phyloP scores from a whole-genome alignment of 2,888 invertebrate species.

The Xestia sexstrigata region DNA sequence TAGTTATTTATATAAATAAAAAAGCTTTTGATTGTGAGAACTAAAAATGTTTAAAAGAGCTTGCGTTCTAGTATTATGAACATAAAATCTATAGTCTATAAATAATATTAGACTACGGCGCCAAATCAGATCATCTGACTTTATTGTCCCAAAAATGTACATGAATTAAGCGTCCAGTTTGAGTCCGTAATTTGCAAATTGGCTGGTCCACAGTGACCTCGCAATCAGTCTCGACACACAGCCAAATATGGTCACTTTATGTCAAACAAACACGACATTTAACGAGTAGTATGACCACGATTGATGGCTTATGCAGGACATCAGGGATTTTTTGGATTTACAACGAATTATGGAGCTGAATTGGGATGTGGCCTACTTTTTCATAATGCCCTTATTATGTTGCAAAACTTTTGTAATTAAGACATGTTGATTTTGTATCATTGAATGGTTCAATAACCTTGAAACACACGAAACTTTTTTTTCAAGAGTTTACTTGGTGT shows the following conservation, averaged over 20 bases:
- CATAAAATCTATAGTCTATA: not conserved
- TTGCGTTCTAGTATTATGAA: not conserved
- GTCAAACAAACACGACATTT: constrained; percentile 53
- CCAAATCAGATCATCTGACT: constrained; percentile 14
- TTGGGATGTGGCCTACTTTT: not conserved
- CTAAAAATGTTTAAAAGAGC: not conserved
- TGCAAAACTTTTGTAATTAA: not conserved
- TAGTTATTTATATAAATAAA: not conserved
- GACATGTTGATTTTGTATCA: not conserved
- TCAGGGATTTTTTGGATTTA: not conserved
- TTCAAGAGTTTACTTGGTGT: too few species aligned
- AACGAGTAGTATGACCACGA: constrained; percentile 39
- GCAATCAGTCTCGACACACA: constrained; percentile 63
- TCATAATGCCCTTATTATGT: not conserved
- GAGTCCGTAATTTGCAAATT: constrained; percentile 64
- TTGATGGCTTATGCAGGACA: not conserved
- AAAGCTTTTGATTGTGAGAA: not conserved
- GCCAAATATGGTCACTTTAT: constrained; percentile 61
- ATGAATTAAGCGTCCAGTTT: constrained; percentile 55
- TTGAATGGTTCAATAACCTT: not conserved
- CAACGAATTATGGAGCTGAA: not conserved
- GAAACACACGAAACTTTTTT: not conserved
- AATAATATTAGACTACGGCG: not conserved
- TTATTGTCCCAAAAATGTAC: constrained; percentile 36
- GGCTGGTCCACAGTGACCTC: constrained; percentile 56